phyloP scores from a whole-genome alignment of 2,113 vertebrate species.

The Microcebus ravelobensis region DNA sequence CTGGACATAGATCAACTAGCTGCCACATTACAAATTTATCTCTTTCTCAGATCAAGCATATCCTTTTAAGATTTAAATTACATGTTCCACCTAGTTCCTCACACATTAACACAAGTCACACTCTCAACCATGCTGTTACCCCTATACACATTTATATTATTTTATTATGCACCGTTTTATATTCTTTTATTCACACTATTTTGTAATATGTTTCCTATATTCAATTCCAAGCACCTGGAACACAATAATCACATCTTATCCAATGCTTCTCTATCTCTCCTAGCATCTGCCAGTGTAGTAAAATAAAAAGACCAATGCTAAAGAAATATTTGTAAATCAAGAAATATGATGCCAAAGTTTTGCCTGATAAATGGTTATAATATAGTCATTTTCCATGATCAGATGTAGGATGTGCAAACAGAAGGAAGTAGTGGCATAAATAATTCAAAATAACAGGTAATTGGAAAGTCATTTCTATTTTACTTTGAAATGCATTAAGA shows the following conservation, averaged over 20 bases:
- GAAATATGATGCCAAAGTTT: neutral
- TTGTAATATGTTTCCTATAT: neutral
- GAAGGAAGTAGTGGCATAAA: constrained; percentile 46
- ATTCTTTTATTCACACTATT: neutral
- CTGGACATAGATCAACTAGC: neutral
- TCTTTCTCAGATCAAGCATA: constrained; percentile 26
- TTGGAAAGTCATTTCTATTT: constrained; percentile 53
- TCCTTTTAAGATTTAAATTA: constrained; percentile 28
- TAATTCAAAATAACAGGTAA: constrained; percentile 67
- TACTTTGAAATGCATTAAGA: constrained; percentile 43
- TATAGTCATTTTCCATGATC: constrained; percentile 14
- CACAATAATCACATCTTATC: neutral
- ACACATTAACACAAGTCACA: neutral
- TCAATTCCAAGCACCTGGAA: neutral
- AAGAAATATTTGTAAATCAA: constrained; percentile 48
- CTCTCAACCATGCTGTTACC: neutral
- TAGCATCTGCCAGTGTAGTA: neutral
- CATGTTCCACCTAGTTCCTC: neutral
- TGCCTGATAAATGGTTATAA: constrained; percentile 23
- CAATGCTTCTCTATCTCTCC: neutral
- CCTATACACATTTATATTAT: neutral
- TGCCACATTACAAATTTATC: neutral
- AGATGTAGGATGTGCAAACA: neutral
- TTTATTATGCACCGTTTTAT: neutral
- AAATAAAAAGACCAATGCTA: constrained; percentile 17